A percentile compares a stretch with the other conserved stretches of the same genome.
These are phyloP conservation scores for Indicator indicator DNA, from an alignment of 2,113 vertebrate genomes.

Conservation along the genomic window DNA sequence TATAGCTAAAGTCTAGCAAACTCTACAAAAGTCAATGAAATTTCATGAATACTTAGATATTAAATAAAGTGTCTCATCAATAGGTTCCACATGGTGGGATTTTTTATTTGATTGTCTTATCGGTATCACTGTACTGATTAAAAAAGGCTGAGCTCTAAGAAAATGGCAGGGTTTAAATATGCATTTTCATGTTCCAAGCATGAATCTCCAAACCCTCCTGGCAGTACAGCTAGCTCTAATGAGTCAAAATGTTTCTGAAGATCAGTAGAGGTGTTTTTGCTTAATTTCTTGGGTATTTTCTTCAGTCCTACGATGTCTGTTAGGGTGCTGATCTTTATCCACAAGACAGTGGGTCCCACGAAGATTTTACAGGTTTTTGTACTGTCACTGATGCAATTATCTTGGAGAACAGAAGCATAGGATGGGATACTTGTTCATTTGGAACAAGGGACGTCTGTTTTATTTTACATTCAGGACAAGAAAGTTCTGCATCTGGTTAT, in stretches of 20 bases:
- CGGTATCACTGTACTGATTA: background rate
- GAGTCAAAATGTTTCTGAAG: background rate
- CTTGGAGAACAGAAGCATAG: background rate
- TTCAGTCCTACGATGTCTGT: background rate
- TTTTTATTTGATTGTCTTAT: background rate
- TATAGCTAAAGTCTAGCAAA: background rate
- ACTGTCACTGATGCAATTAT: background rate
- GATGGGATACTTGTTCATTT: background rate
- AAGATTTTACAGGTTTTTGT: background rate
- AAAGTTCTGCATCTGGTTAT: background rate
- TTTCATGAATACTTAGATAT: background rate
- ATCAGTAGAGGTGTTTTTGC: background rate
- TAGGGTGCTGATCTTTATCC: background rate
- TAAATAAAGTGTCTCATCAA: background rate
- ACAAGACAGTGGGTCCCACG: background rate
- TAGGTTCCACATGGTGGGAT: background rate
- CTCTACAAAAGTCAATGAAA: background rate
- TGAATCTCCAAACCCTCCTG: background rate
- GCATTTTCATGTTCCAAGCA: background rate
- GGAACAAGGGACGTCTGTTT: background rate
- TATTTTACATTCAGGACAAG: background rate
- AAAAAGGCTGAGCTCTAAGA: background rate
- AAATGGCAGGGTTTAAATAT: background rate
- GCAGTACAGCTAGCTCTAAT: background rate
- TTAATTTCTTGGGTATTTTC: background rate